A percentile compares a stretch with the other conserved stretches of the same genome.
Conservation (phyloP, 2,888 invertebrate species). For the Pandemis heparana region DNA sequence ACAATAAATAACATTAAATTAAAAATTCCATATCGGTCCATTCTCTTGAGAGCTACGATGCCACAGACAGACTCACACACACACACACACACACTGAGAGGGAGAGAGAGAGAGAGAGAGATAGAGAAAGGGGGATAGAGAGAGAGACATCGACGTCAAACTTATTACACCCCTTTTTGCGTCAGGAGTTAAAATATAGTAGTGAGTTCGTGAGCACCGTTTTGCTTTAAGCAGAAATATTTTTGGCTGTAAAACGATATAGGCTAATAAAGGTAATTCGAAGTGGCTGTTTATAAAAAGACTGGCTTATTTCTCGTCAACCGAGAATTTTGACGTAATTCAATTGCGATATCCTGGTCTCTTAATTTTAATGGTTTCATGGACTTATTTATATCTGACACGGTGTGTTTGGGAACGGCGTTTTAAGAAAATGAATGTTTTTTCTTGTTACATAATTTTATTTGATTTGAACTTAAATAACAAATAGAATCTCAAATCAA, state of each 20-base stretch:
- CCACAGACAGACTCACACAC: no score
- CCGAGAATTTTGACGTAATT: slow-evolving; percentile 1
- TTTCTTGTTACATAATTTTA: neutral
- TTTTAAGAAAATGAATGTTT: neutral
- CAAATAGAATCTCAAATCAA: no score
- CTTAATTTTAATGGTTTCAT: slow-evolving; percentile 3
- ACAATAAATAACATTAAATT: no score
- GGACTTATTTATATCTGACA: neutral
- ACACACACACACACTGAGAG: no score
- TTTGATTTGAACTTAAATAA: neutral
- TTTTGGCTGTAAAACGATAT: neutral
- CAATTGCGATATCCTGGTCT: slow-evolving; percentile 1
- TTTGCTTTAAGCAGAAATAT: neutral
- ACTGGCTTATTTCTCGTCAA: slow-evolving; percentile 1
- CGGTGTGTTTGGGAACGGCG: neutral
- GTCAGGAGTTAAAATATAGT: no score
- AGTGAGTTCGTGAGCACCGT: neutral
- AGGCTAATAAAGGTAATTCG: neutral
- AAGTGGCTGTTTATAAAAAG: slow-evolving; percentile 1
- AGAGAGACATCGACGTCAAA: no score
- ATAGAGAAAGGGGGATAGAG: no score
- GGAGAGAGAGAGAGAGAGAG: no score
- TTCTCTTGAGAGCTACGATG: no score
- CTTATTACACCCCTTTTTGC: no score
- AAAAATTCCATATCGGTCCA: no score